Conservation (phyloP, 2,888 invertebrate species). For the Agrochola macilenta region DNA sequence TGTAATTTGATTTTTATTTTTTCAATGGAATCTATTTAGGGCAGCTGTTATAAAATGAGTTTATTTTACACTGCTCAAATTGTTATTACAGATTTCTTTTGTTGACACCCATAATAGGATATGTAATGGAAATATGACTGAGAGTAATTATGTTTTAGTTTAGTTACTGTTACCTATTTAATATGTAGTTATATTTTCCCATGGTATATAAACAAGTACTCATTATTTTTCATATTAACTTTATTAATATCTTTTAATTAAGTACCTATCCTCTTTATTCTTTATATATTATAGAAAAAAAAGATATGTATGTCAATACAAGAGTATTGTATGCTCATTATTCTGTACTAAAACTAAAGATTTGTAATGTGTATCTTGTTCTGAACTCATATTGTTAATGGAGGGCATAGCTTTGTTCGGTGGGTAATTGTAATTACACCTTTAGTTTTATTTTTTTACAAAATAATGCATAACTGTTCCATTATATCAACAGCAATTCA, state of each 20-base stretch:
- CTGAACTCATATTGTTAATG: slow-evolving; percentile 35
- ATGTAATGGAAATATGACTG: slow-evolving; percentile 60
- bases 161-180: slow-evolving; percentile 63
- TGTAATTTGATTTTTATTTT: slow-evolving; percentile 26
- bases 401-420: slow-evolving; percentile 44
- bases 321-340: slow-evolving; percentile 40
- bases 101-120: slow-evolving; percentile 56
- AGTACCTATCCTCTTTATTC: slow-evolving; percentile 37
- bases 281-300: slow-evolving; percentile 27
- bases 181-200: slow-evolving; percentile 56
- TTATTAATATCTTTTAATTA: slow-evolving; percentile 44
- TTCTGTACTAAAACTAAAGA: slow-evolving; percentile 38
- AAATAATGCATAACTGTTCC: slow-evolving; percentile 52
- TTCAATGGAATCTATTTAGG: slow-evolving; percentile 40
- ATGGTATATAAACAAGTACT: slow-evolving; percentile 57
- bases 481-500: slow-evolving; percentile 32
- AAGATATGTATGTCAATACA: slow-evolving; percentile 31
- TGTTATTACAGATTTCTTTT: slow-evolving; percentile 53
- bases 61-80: slow-evolving; percentile 58
- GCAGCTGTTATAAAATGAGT: slow-evolving; percentile 52
- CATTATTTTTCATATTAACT: slow-evolving; percentile 55
- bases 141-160: slow-evolving; percentile 66
- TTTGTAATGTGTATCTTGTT: slow-evolving; percentile 47
- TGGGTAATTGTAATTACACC: slow-evolving; percentile 54
- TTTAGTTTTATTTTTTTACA: slow-evolving; percentile 59